Conservation (phyloP, 92 coral and sea anemone species). For the Palythoa grandiflora region DNA sequence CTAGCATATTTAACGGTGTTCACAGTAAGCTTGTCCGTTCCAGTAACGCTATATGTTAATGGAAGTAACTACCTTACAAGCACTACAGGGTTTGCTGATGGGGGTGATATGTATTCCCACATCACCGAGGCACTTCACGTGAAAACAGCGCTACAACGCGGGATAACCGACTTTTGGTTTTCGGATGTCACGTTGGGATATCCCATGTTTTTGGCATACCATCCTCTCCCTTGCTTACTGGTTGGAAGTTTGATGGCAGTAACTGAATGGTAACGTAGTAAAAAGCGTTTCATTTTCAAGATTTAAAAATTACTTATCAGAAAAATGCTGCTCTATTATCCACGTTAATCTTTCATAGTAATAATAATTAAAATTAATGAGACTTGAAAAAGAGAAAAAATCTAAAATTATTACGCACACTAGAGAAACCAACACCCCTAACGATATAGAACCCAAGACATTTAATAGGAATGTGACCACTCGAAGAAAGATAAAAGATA, state of each 20-base stretch:
- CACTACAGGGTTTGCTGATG: slow-evolving; percentile 64
- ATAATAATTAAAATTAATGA: too few species aligned
- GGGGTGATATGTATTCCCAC: slow-evolving; percentile 82
- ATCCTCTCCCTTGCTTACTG: slow-evolving; percentile 75
- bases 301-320: too few species aligned
- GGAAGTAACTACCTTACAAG: slow-evolving; percentile 68
- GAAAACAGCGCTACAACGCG: slow-evolving; percentile 61
- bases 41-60: slow-evolving; percentile 50
- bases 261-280: slow-evolving; percentile 67
- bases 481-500: too few species aligned
- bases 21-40: slow-evolving; percentile 65
- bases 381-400: too few species aligned
- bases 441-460: too few species aligned
- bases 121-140: slow-evolving; percentile 61
- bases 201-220: slow-evolving; percentile 78
- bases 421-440: too few species aligned
- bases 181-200: slow-evolving; percentile 75
- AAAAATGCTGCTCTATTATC: too few species aligned
- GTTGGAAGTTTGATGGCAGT: slow-evolving; percentile 65
- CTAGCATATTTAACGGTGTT: slow-evolving; percentile 61
- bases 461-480: too few species aligned
- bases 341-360: too few species aligned
- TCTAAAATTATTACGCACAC: too few species aligned
- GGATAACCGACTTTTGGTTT: slow-evolving; percentile 79
- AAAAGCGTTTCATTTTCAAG: background rate